Evolutionary conservation across 1,140 invertebrate genomes (phyloP), one percentile per base, ranked within the genome.

Genomic region (Atta texana): DNA sequence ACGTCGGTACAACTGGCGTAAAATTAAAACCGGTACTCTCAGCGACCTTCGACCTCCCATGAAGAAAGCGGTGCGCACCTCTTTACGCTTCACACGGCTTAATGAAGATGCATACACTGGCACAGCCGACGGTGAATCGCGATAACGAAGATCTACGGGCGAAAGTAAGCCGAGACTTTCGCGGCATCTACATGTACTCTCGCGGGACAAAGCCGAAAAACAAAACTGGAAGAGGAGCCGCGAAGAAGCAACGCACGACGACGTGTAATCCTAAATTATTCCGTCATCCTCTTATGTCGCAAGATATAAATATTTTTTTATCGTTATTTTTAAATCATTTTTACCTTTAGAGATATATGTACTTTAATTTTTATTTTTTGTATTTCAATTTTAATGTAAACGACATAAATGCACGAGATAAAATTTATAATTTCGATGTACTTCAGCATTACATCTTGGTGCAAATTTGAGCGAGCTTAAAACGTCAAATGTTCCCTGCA

Each of bases 121-220:
- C 77, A 75, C 53, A 76, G 68, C 74, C 59, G 86, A 87, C 86
- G 89, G 75, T 72, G 85, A 82, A 81, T 64, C 69, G 88, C 86
- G 85, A 90, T 92, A 92, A 93, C 90, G 87, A 93, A 92, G 92
- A 92, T 92, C 88, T 92, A 90, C 86, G 87, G 87, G 81, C 80
- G 88, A 91, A 90, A 90, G 89, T 87, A 89, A 87, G 72, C 88
- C 77, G 72, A 81, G 69, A 66, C 39, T 74, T 63, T 74, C 63
- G 55, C 39, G 8, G 31, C 53, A 55, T 59, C 57, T 64, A 39
- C 28, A 14, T 34, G 74, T 39, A 59, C 28, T 55, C 55, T 39
- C 64, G 7, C 55, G 84, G 82, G 63, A 66, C 85, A 71, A 88
- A 64, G 55, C 68, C 66, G 55, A 80, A 49, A 61, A 49, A 78